Base-by-base conservation (phyloP, 1,140 invertebrate genomes). In the Dufourea novaeangliae region DNA sequence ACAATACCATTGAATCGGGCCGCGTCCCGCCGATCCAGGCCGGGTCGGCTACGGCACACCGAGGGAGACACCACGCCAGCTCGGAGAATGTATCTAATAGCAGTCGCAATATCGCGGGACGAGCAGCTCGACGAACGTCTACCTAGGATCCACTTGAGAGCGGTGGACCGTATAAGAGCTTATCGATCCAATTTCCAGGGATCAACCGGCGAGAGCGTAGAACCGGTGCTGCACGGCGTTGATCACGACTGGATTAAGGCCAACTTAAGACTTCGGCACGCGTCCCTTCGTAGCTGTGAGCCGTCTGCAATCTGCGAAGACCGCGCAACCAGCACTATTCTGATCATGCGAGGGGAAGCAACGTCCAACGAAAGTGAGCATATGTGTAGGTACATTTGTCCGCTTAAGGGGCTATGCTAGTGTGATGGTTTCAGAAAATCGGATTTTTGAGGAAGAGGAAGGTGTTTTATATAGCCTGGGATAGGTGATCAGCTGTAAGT, bases 131-230 rank as follows among this genome's bases (percentile, higher is more conserved):
- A 54, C 11, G 67, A 63, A 56, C 56, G 29, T 39, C 46, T 41
- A 44, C 32, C 17, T 22, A n/a, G 34, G 39, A 77, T 70, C 32
- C 41, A 39, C 64, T 46, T 12, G 32, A 37, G 62, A 59, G 57
- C 73, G 63, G 59, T 72, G 70, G 52, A 83, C 68, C 78, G 66
- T 82, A 69, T 75, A 75, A 76, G 79, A 85, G 84, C 75, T 85
- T 85, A 85, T 85, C 84, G 84, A 85, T 85, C 83, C 84, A 85
- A 85, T 85, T 85, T 85, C 79, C 62, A 73, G 63, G 84, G 84
- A 85, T 85, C 84, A 85, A 75, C 54, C 54, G 50, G 50, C 39
- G 75, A 69, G 70, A 79, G 83, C 70, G 67, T 76, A 66, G 73
- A 80, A 79, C 52, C 66, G 39, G 66, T 27, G 46, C 68, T 44